phyloP scores from a whole-genome alignment of 92 coral and sea anemone genomes.

The Palythoa grandiflora region DNA sequence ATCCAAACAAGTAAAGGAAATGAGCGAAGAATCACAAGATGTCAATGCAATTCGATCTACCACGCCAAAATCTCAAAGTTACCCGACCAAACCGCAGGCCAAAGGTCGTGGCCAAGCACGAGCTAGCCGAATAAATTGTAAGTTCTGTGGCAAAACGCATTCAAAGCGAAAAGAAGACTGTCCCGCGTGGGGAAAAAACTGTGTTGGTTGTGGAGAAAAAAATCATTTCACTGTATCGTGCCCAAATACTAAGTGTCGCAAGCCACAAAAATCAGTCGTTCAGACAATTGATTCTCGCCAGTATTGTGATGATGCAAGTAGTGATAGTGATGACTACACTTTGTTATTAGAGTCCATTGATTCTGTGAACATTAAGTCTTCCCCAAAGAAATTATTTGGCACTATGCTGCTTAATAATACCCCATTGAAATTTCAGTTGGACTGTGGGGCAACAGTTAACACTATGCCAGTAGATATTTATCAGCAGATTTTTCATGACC shows the following conservation, averaged over 20 bases:
- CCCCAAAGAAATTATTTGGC: constrained; percentile 5
- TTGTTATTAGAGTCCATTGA: constrained; percentile 33
- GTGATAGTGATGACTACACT: neutral
- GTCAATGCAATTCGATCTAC: no score
- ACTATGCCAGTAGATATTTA: constrained; percentile 15
- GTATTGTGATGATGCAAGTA: no score
- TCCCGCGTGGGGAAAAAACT: constrained; percentile 14
- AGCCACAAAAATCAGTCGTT: neutral
- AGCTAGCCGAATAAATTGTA: neutral
- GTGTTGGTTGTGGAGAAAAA: constrained; percentile 30
- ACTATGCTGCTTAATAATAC: neutral
- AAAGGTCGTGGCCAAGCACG: neutral
- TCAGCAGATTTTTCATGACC: constrained; percentile 32
- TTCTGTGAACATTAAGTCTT: constrained; percentile 14
- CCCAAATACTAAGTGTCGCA: neutral
- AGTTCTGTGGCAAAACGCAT: constrained; percentile 2
- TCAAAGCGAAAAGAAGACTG: constrained; percentile 26
- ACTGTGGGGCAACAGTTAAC: neutral
- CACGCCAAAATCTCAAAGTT: neutral
- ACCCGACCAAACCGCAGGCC: neutral
- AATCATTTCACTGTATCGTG: constrained; percentile 13
- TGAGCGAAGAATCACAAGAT: no score
- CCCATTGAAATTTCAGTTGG: no score
- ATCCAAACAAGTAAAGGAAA: no score
- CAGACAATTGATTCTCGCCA: neutral